Percentiles rank a stretch among this genome's conserved stretches.
Evolutionary conservation across 2,113 vertebrate species (phyloP).

Genomic region (Phaethon lepturus): DNA sequence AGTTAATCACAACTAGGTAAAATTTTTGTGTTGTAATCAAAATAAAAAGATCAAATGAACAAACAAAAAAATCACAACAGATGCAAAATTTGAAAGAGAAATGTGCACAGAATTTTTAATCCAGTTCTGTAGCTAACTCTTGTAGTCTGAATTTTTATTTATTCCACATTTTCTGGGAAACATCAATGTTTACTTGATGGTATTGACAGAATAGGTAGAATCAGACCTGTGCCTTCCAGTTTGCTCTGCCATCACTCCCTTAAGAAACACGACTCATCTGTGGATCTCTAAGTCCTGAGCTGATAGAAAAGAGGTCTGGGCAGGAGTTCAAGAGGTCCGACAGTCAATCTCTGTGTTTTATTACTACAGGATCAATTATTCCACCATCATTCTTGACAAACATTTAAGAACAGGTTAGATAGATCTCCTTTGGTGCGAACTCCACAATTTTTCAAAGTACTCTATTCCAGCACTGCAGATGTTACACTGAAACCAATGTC

Average conservation of each 20-base stretch:
- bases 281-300: not conserved
- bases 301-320: not conserved
- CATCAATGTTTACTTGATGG: not conserved
- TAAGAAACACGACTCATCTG: not conserved
- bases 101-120: not conserved
- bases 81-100: not conserved
- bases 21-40: not conserved
- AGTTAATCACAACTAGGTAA: not conserved
- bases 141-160: not conserved
- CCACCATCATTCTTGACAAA: not conserved
- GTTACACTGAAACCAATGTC: not conserved
- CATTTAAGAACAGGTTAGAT: not conserved
- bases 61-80: not conserved
- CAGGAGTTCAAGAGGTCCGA: slow-evolving; percentile 20
- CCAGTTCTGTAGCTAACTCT: not conserved
- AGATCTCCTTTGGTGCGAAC: not conserved
- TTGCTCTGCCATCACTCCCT: not conserved
- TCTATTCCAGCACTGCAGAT: not conserved
- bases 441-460: not conserved
- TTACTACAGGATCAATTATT: not conserved
- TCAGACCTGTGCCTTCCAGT: not conserved
- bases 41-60: not conserved
- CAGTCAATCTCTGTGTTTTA: not conserved
- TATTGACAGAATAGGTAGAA: not conserved
- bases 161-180: not conserved